Percentiles rank a stretch among this genome's conserved stretches.
phyloP scores from a whole-genome alignment of 1,140 invertebrate species.

The Microplitis mediator region DNA sequence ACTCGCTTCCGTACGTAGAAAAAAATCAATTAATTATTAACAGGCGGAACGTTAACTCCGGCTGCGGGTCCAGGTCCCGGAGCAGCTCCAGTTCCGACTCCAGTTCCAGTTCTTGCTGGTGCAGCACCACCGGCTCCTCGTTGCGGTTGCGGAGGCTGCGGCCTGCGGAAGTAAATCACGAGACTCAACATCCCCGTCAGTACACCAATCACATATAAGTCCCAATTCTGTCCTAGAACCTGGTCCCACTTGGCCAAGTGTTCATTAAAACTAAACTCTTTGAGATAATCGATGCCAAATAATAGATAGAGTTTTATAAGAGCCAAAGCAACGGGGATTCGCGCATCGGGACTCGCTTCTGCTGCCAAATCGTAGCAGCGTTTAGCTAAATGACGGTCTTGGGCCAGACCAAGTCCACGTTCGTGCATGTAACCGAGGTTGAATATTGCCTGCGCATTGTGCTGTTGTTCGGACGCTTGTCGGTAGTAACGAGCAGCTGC shows the following conservation, averaged over 20 bases:
- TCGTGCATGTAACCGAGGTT: conserved; percentile 99
- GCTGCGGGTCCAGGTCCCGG: not conserved
- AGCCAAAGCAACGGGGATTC: conserved; percentile 92
- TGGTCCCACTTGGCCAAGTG: conserved; percentile 55
- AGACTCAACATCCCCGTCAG: conserved; percentile 82
- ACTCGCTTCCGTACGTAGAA: not conserved
- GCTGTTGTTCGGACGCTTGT: conserved; percentile 92
- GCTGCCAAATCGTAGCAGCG: conserved; percentile 97
- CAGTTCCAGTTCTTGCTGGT: not conserved
- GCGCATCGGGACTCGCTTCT: conserved; percentile 91
- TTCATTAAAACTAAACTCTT: conserved; percentile 67
- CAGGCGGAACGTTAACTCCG: not conserved
- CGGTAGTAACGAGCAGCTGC: conserved; percentile 89
- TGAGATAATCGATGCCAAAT: conserved; percentile 74
- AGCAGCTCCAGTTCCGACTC: not conserved
- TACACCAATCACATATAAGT: conserved; percentile 87
- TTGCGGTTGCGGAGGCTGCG: conserved; percentile 59
- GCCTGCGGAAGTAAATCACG: conserved; percentile 78
- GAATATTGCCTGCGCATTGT: conserved; percentile 98
- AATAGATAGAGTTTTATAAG: conserved; percentile 86
- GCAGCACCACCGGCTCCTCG: conserved; percentile 10
- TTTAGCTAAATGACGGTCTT: conserved; percentile 82
- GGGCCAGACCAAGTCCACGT: conserved; percentile 83
- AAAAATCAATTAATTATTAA: not conserved
- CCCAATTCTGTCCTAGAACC: conserved; percentile 86